A percentile compares a stretch with the other conserved stretches of the same genome.
Conservation (phyloP, 2,113 vertebrate genomes). For the Hippocampus abdominalis region DNA sequence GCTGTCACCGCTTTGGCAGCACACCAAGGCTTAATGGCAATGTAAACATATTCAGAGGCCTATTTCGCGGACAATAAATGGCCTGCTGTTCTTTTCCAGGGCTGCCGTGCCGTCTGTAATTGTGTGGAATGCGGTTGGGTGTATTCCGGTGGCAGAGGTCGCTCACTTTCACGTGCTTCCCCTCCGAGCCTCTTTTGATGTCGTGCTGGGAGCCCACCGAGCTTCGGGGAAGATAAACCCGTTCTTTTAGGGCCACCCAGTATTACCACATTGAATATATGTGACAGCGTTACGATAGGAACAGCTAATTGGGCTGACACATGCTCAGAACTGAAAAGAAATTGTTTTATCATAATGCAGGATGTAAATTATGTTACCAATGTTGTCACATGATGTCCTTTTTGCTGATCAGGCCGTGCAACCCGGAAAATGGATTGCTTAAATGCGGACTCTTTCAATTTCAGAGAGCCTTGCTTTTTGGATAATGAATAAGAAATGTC, state of each 20-base stretch:
- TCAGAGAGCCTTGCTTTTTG: too few relatives aligned
- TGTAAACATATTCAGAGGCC: conserved; percentile 37
- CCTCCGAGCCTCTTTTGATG: conserved; percentile 38
- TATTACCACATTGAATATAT: background rate
- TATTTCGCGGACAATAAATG: conserved; percentile 17
- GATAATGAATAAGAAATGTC: too few relatives aligned
- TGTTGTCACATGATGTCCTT: background rate
- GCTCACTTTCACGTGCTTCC: conserved; percentile 61
- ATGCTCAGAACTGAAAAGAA: background rate
- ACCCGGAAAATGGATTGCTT: too few relatives aligned
- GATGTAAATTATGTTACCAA: background rate
- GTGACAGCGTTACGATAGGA: background rate
- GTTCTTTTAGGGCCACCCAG: conserved; percentile 2
- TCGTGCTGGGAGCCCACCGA: background rate
- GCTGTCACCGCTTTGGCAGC: conserved; percentile 22
- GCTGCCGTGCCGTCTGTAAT: conserved; percentile 55
- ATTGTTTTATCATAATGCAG: background rate
- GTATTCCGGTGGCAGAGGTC: conserved; percentile 59
- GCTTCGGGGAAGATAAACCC: background rate
- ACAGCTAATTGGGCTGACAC: background rate
- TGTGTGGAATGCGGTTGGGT: conserved; percentile 62
- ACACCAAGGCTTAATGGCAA: conserved; percentile 35
- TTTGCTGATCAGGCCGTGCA: background rate
- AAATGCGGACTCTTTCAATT: too few relatives aligned
- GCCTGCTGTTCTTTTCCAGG: conserved; percentile 45